These are phyloP conservation scores for Rhea pennata DNA, from an alignment of 2,113 vertebrate genomes.

Conservation along the genomic window DNA sequence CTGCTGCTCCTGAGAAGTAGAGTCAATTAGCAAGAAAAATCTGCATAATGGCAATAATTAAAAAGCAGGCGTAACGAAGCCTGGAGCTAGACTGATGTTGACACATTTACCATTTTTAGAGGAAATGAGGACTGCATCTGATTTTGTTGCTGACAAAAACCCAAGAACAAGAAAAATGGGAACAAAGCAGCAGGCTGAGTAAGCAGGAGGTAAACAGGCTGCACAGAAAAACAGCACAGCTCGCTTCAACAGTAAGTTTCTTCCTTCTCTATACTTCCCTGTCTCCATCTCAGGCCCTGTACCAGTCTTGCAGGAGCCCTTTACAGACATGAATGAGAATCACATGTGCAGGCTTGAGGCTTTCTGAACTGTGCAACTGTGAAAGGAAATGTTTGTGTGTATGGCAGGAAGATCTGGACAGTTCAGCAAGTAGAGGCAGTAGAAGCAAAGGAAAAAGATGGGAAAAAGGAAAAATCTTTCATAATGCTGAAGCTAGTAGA, in stretches of 20 bases:
- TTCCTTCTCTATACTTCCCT: background rate
- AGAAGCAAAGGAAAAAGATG: background rate
- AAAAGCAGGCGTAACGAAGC: accelerated
- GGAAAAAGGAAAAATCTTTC: background rate
- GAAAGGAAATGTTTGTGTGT: background rate
- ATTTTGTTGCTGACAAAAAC: background rate
- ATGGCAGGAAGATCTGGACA: background rate
- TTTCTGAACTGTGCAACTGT: background rate
- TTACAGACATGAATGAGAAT: background rate
- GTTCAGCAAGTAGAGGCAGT: background rate
- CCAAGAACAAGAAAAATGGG: background rate
- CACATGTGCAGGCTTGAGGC: background rate
- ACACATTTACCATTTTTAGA: background rate
- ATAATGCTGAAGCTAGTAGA: background rate
- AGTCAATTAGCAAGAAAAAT: background rate
- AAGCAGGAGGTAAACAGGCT: background rate
- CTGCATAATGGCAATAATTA: background rate
- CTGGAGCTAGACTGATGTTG: background rate
- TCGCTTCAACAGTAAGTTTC: background rate
- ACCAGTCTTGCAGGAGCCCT: background rate
- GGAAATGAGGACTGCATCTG: background rate
- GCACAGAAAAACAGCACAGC: background rate
- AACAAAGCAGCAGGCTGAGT: background rate
- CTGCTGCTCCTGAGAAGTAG: background rate
- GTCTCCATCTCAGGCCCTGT: no score